Percentiles rank a stretch among this genome's conserved stretches.
These are phyloP conservation scores for Centrocercus urophasianus DNA, from an alignment of 2,113 vertebrate genomes.

Conservation along the genomic window DNA sequence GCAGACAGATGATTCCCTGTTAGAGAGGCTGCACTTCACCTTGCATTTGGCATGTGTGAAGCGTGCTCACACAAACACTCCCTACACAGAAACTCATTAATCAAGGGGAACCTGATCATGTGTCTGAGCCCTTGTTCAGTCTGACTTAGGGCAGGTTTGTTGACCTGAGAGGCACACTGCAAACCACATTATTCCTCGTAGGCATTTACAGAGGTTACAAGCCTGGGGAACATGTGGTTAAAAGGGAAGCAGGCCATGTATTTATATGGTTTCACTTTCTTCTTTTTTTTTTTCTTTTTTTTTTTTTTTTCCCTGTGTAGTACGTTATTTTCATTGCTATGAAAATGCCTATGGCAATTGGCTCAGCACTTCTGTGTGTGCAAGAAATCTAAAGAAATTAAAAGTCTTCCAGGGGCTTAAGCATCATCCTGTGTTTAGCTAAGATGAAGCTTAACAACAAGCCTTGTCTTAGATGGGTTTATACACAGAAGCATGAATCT, in stretches of 20 bases:
- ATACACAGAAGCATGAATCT: background rate
- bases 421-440: background rate
- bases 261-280: conserved; percentile 13
- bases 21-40: fast-evolving
- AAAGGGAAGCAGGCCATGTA: conserved; percentile 7
- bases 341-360: background rate
- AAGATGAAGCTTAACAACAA: background rate
- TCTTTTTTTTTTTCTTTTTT: background rate
- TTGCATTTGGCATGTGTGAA: fast-evolving
- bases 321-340: background rate
- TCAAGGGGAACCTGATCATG: background rate
- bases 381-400: background rate
- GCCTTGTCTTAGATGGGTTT: background rate
- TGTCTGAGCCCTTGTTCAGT: background rate
- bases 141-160: background rate
- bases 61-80: fast-evolving
- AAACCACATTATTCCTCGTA: background rate
- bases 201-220: conserved; percentile 18
- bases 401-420: background rate
- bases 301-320: background rate
- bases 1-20: fast-evolving
- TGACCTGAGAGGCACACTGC: background rate
- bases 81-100: fast-evolving
- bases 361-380: background rate
- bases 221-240: conserved; percentile 19